Percentiles rank a stretch among this genome's conserved stretches.
Conservation (phyloP, 2,797 vertebrate species). For the Sciurus vulgaris region DNA sequence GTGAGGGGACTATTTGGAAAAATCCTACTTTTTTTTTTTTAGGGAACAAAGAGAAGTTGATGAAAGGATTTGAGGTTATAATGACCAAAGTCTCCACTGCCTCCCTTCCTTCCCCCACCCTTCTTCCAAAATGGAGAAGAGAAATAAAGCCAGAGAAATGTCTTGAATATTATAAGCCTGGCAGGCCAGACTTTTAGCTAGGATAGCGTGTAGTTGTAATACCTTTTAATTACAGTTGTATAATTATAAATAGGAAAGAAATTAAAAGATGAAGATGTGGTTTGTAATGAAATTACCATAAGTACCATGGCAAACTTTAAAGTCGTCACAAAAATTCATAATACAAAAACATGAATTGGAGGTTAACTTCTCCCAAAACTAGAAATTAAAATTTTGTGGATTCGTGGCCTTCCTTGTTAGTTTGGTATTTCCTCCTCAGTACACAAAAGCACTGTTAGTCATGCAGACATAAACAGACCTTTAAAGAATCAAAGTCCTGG, state of each 20-base stretch:
- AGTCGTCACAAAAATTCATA: conserved; percentile 82
- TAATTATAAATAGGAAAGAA: conserved; percentile 85
- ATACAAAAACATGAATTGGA: conserved; percentile 78
- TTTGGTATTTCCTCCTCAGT: conserved; percentile 77
- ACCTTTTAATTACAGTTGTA: conserved; percentile 83
- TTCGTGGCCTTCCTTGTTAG: conserved; percentile 78
- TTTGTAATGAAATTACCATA: conserved; percentile 85
- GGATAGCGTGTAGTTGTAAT: conserved; percentile 78
- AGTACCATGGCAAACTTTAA: conserved; percentile 82
- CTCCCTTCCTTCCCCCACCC: conserved; percentile 54
- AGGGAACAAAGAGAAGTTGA: conserved; percentile 82
- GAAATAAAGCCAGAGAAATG: conserved; percentile 74
- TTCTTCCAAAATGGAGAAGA: conserved; percentile 78
- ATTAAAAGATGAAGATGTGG: conserved; percentile 85
- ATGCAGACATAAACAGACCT: conserved; percentile 74
- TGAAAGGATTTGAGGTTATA: conserved; percentile 81
- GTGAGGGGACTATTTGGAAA: conserved; percentile 75
- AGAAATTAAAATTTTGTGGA: conserved; percentile 83
- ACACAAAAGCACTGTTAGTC: conserved; percentile 75
- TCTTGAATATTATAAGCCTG: conserved; percentile 73
- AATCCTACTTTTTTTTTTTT: conserved; percentile 77
- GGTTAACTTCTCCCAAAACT: conserved; percentile 74
- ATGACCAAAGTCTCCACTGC: conserved; percentile 78
- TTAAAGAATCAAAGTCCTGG: conserved; percentile 62
- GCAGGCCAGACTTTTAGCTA: conserved; percentile 70